Base-by-base conservation (phyloP, 1,140 invertebrate species). In the Drosophila takahashii region DNA sequence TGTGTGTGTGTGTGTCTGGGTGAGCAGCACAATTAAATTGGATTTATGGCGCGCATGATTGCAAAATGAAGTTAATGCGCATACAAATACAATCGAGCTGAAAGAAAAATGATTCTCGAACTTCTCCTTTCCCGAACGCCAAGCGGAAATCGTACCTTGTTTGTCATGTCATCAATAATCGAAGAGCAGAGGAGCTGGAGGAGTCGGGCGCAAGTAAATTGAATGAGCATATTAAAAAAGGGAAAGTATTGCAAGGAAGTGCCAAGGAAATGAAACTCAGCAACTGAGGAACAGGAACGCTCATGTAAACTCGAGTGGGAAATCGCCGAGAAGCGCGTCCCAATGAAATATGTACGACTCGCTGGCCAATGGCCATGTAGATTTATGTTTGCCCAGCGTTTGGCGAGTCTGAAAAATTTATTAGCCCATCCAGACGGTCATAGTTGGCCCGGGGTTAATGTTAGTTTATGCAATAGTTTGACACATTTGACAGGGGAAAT, bases 121-220 rank as follows among this genome's bases (percentile, higher is more conserved):
- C 51, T 72, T 77, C 72, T 61, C 54, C 29, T 32, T 32, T 8
- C 22, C 50, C 27, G 22, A 26, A 13, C 65, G 65, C 60, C 57
- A 42, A 53, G 45, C 64, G 77, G 69, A 89, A 80, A 89, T 89
- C 77, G 85, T 90, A 90, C 65, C 85, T 89, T 89, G 80, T 90
- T 89, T 89, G 84, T 84, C 85, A 89, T 90, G 84, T 89, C 84
- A 89, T 89, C 85, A 89, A 90, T 89, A 90, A 87, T 76, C 69
- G 75, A 71, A 53, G 39, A 81, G 61, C 44, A 52, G 45, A 8
- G 7, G 29, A 8, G 29, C 29, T 29, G 29, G 53, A 50, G 18
- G 34, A 50, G n/a, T n/a, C 32, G 27, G 34, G 56, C 54, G 56
- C 44, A 48, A 71, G 83, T 66, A 83, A 87, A 89, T 87, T 87